Evolutionary conservation across 2,113 vertebrate genomes (phyloP), one percentile per base, ranked within the genome.

Genomic region (Anser brachyrhynchus): DNA sequence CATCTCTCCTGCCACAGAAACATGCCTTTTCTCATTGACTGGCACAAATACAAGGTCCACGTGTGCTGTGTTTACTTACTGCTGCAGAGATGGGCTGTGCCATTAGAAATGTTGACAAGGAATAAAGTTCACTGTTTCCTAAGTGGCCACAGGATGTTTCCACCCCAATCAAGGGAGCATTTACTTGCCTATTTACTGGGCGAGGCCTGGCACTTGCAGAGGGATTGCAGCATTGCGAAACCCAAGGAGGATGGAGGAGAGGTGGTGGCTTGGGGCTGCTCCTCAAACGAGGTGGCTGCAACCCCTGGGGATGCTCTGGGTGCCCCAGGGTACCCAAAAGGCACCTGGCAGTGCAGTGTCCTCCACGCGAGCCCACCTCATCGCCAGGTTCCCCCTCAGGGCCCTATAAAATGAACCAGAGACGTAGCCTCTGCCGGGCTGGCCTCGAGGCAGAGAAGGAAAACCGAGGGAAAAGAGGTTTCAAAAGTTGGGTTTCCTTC

Each of bases 101-200:
- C 95, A 55, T 10, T 4, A 87, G 84, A 65, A 89, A 95, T 85
- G 87, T 89, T 85, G 82, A 91, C 87, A 93, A 21, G 89, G 96
- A 96, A 94, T 95, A 95, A 97, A 96, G 96, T 96, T 96, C 95
- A 83, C 84, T 93, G 78, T 66, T 92, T 77, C 89, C 90, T 94
- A 87, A 93, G 88, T 79, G 87, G 92, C 90, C 89, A 70, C 83
- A 93, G 81, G 86, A 92, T 20, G 84, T 95, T 97, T 92, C 97
- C 94, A 86, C 94, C 96, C 95, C 95, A 57, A 46, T 57, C 95
- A 94, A 10, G 5, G 78, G 90, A 94, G 81, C 83, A 41, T 90
- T 96, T 76, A 62, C 92, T 84, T 87, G 93, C 79, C 90, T 89
- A 19, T 73, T 87, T 43, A 64, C 77, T 82, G 95, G 95, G 93